Base-by-base conservation (phyloP, 2,888 invertebrate genomes). In the Eupithecia centaureata region DNA sequence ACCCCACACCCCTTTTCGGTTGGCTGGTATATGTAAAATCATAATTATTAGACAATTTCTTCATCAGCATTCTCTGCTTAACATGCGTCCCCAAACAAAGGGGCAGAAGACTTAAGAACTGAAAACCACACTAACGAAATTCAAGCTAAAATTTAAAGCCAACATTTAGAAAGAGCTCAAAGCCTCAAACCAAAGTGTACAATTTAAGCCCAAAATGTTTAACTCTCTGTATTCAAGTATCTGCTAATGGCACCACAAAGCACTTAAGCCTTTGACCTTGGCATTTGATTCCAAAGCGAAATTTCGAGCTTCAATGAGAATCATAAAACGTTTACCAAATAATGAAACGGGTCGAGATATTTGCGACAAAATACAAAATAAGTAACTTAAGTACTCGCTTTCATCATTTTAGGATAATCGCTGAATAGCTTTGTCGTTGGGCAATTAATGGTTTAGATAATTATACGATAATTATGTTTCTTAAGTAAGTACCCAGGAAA, bases 251-350 rank as follows among this genome's bases (percentile, higher is more conserved):
- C 32, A 22, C 27, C 27, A 33, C 56, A 47, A 61, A 60, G 54
- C 52, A 25, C 47, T 61, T 15, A 38, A 54, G 18, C 54, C 54
- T 18, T 63, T 60, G 60, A n/a, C 67, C 67, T 67, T 67, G 67
- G 28, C 67, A 63, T 67, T 63, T 67, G 27, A 15, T 58, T 62
- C 7, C 28, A 56, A 56, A 61, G 33, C 62, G 35, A 61, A 65
- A 66, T 28, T 60, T 38, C 38, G 59, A 62, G 61, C 57, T 58
- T 47, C 35, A 42, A 13, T 35, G 61, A 13, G 25, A 51, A 67
- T 67, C 30, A 52, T 51, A 52, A 32, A 30, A 12, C 27, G 57
- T 32, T 57, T 18, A 57, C 32, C 18, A 52, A 52, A 52, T 52
- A 27, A 15, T 15, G 27, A 52, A 27, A 27, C 13, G 15, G 1